Evolutionary conservation across 1,140 invertebrate genomes (phyloP), one percentile per base, ranked within the genome.

Genomic region (Cyrtorhinus lividipennis): DNA sequence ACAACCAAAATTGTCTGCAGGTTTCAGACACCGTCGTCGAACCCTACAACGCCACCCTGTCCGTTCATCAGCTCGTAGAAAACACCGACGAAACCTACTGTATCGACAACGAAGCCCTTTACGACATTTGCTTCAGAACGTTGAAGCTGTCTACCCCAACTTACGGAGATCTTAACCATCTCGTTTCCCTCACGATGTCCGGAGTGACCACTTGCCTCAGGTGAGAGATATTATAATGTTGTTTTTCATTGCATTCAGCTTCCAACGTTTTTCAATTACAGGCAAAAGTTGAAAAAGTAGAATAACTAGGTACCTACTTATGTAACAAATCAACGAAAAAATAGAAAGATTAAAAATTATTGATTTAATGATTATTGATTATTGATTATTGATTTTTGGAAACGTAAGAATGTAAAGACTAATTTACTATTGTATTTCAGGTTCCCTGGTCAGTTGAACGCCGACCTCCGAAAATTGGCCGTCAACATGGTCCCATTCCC

Each of bases 401-500:
- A n/a, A n/a, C n/a, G n/a, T n/a, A n/a, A n/a, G n/a, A n/a, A n/a
- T n/a, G n/a, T n/a, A n/a, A n/a, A n/a, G n/a, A n/a, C n/a, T n/a
- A n/a, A n/a, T n/a, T n/a, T n/a, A n/a, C n/a, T n/a, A n/a, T n/a
- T n/a, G n/a, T n/a, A n/a, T 62, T 62, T 2, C 62, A 62, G 64
- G 62, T 90, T 90, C 76, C 87, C 87, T 1, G 87, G 87, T 60
- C 87, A 90, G 71, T 69, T 90, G 64, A 90, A 90, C 70, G 92
- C 94, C 56, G 94, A 97, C 78, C 77, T 97, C 45, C 80, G 94
- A 61, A 97, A 97, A 79, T 73, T 97, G 66, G 94, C 94, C 25
- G 94, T 97, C 18, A 96, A 97, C 75, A 96, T 97, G 93, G 93
- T 97, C 38, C 94, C 93, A 59, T 97, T 94, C 79, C 94, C 94